Conservation (phyloP, 2,797 vertebrate species). For the Brachymystax lenok region DNA sequence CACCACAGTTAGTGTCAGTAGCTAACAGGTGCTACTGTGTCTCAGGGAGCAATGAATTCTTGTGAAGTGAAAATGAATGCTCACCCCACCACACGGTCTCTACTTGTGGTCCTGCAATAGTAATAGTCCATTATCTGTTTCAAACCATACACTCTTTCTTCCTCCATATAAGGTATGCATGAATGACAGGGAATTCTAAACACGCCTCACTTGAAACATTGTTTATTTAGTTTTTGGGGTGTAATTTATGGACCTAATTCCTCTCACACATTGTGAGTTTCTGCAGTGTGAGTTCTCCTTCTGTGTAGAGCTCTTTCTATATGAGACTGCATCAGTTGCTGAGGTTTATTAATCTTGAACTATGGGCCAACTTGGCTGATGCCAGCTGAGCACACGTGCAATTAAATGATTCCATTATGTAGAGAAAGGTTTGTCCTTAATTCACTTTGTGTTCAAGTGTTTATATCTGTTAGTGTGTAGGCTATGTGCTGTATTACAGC, state of each 20-base stretch:
- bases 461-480: conserved; percentile 6
- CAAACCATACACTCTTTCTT: conserved; percentile 22
- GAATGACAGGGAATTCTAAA: not conserved
- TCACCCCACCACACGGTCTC: not conserved
- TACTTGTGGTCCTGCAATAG: not conserved
- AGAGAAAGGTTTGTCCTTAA: not conserved
- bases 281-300: too few relatives aligned
- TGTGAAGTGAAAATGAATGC: conserved; percentile 19
- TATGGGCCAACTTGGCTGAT: conserved; percentile 3
- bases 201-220: not conserved
- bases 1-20: conserved; percentile 41
- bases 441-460: not conserved
- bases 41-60: conserved; percentile 44
- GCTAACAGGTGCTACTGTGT: conserved; percentile 47
- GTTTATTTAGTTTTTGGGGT: not conserved
- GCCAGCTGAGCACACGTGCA: not conserved
- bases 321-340: not conserved
- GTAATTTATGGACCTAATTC: not conserved
- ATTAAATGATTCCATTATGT: conserved; percentile 17
- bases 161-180: conserved; percentile 1
- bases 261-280: not conserved
- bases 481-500: conserved; percentile 1
- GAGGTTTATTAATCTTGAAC: conserved; percentile 5
- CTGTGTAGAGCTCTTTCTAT: not conserved
- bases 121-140: conserved; percentile 18